Evolutionary conservation across 2,113 vertebrate genomes (phyloP), one percentile per base, ranked within the genome.

Genomic region (Rutilus rutilus): DNA sequence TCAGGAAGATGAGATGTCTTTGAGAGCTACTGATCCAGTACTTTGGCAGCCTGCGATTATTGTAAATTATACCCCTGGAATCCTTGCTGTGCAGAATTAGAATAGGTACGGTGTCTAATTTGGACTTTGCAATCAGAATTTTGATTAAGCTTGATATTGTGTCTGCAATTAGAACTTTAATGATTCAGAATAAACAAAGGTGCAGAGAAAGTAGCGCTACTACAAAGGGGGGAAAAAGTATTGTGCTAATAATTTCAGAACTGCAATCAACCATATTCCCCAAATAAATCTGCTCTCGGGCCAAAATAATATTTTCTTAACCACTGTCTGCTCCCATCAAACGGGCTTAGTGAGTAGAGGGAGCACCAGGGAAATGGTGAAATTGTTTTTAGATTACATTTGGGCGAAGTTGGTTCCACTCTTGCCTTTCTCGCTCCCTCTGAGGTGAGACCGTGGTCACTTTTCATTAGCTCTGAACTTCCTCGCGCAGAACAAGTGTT

Each of bases 131-230:
- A 89, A 90, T 91, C 88, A 89, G 87, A 84, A 83, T 84, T 87
- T 86, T 90, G 89, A 90, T 91, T 89, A 87, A 85, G 78, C 83
- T 74, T 85, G 84, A 88, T 84, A 90, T 73, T 65, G 52, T 77
- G 47, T 65, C 84, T 75, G 77, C 86, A 88, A 89, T 89, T 90
- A 90, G 69, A 83, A 77, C 76, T 42, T 27, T 78, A 50, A n/a
- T 76, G 80, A 84, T 82, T 89, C 78, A 42, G 62, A 87, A 84
- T 69, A 59, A 77, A 60, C 67, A 45, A 36, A 39, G 69, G 25
- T 78, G 42, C 50, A 6, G 64, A 50, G 36, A 78, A 74, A 65
- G 30, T 52, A 52, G 47, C n/a, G 50, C 45, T 33, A 36, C 57
- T 2, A 67, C 19, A 52, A 76, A 33, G 4, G 10, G 39, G 6